Conservation (phyloP, 1,140 invertebrate species). For the Tetramorium alpestre region DNA sequence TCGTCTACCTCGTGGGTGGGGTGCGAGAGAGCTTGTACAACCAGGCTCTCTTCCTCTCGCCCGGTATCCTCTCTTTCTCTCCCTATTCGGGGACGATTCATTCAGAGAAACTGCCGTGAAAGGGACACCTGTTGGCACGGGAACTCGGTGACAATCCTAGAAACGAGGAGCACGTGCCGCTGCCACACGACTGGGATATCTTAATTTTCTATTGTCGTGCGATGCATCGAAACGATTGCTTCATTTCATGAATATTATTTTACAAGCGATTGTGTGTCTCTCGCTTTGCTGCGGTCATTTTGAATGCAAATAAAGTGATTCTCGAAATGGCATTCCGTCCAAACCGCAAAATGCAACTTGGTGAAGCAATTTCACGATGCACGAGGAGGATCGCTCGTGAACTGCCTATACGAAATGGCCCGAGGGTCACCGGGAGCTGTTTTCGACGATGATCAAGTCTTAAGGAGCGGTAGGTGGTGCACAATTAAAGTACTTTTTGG, state of each 20-base stretch:
- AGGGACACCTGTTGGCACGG: constrained; percentile 85
- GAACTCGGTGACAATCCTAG: constrained; percentile 82
- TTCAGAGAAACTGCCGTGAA: constrained; percentile 86
- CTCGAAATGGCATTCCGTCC: not conserved
- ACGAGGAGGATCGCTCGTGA: constrained; percentile 30
- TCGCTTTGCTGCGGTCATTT: not conserved
- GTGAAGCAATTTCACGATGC: constrained; percentile 32
- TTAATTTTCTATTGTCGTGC: not conserved
- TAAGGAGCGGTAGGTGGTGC: constrained; percentile 70
- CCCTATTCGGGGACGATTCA: constrained; percentile 84
- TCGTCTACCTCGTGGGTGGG: constrained; percentile 83
- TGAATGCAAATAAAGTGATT: constrained; percentile 21
- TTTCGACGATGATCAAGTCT: constrained; percentile 72
- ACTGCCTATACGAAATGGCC: constrained; percentile 35
- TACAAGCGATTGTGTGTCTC: not conserved
- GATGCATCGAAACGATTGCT: not conserved
- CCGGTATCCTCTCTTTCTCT: constrained; percentile 54
- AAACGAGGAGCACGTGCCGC: constrained; percentile 77
- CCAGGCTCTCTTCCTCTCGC: constrained; percentile 77
- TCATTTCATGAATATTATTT: constrained; percentile 18
- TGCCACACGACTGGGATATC: constrained; percentile 1
- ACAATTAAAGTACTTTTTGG: constrained; percentile 83
- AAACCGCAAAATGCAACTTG: constrained; percentile 28
- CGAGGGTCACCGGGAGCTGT: constrained; percentile 51
- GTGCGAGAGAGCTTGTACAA: constrained; percentile 81